Base-by-base conservation (phyloP, 2,797 vertebrate genomes). In the Taenioides sp. region DNA sequence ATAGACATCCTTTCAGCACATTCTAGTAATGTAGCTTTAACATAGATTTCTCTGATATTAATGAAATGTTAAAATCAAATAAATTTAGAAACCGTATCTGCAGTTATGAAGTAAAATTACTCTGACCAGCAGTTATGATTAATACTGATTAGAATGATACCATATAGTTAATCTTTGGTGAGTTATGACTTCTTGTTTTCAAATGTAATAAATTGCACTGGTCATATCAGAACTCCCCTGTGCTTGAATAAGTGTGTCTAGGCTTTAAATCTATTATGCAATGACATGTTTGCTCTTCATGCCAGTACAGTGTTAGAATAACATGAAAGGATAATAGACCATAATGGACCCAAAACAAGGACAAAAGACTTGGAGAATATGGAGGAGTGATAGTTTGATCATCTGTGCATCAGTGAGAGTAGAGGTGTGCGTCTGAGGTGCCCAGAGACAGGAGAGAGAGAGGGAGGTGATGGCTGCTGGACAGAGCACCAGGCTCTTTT, bases 401-500 rank as follows among this genome's bases (percentile, higher is more conserved):
- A 55, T 50, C 67, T 81, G 64, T 80, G 69, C 72, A 70, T 79
- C 66, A 65, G 58, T 49, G 69, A 67, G 20, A 64, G 79, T 82
- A 66, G 67, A 67, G 79, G 12, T 83, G 69, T 73, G 73, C 71
- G 73, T 86, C 79, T 68, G 73, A 85, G 77, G 78, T 82, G 88
- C 82, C 85, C 73, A 57, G 73, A 63, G 61, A 63, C 76, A 86
- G 84, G 85, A 90, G 70, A 72, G 75, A 84, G 71, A 75, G 31
- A 81, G 80, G 75, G 65, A 70, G 75, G 74, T 69, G 80, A 86
- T 79, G 84, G 87, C 83, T 81, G 79, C 69, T 63, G 78, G 71
- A 76, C 12, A 6, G 84, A 87, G 88, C 84, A 47, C 82, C 86
- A 80, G 86, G 86, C 86, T 80, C 82, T 57, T 82, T 88, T 86